A percentile compares a stretch with the other conserved stretches of the same genome.
These are phyloP conservation scores for Crossaster papposus DNA, from an alignment of 53 echinoderm and acorn worm species.

Conservation along the genomic window DNA sequence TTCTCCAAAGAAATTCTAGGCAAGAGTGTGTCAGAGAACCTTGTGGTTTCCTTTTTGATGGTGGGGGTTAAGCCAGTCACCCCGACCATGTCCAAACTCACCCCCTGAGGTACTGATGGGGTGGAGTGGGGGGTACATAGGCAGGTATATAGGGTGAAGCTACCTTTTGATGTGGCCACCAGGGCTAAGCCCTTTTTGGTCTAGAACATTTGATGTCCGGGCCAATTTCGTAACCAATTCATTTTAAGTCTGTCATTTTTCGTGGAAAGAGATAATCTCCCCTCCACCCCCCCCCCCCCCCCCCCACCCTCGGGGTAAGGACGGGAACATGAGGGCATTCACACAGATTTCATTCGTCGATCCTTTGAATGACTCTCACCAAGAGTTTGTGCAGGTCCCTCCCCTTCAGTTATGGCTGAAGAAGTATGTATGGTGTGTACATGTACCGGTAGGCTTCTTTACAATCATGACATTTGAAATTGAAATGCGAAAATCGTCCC, in stretches of 20 bases:
- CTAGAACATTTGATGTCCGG: neutral
- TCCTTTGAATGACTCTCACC: neutral
- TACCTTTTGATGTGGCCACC: slow-evolving; percentile 25
- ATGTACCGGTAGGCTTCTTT: neutral
- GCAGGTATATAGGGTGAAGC: neutral
- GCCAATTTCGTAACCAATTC: neutral
- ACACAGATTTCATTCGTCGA: neutral
- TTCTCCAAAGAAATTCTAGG: slow-evolving; percentile 23
- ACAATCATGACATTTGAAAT: neutral
- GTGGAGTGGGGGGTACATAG: no score
- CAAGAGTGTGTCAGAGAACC: neutral
- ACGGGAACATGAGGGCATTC: neutral
- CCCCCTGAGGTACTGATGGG: neutral
- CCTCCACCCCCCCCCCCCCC: neutral
- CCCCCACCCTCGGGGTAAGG: no score
- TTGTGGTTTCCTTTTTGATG: slow-evolving; percentile 23
- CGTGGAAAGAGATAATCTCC: slow-evolving; percentile 6
- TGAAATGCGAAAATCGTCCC: neutral
- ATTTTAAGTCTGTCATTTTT: slow-evolving; percentile 23
- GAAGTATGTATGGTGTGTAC: neutral
- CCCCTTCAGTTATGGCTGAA: neutral
- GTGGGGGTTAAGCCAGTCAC: slow-evolving; percentile 4
- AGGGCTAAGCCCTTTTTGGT: no score
- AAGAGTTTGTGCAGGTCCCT: neutral
- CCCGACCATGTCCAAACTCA: no score